These are phyloP conservation scores for Paragorgia papillata DNA, from an alignment of 92 coral and sea anemone genomes.

Conservation along the genomic window DNA sequence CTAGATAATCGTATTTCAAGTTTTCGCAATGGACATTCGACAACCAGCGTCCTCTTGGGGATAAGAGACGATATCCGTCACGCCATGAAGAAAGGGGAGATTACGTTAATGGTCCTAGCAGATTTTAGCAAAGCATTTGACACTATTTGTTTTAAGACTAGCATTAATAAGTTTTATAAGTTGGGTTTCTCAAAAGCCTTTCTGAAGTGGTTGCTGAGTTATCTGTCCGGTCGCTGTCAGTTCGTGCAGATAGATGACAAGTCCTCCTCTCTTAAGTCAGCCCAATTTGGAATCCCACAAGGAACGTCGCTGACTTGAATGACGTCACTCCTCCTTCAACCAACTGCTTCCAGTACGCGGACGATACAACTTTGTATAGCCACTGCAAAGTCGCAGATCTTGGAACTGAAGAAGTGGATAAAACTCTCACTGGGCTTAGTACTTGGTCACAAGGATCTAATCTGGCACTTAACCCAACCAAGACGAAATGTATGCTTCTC, in stretches of 20 bases:
- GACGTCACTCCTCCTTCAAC: no score
- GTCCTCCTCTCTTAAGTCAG: no score
- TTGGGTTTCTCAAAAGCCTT: slow-evolving; percentile 52
- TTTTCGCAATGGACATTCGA: slow-evolving; percentile 31
- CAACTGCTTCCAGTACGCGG: slow-evolving; percentile 47
- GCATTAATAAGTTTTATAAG: slow-evolving; percentile 30
- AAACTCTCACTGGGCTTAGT: background rate
- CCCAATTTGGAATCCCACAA: no score
- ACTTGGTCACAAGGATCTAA: background rate
- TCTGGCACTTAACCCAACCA: background rate
- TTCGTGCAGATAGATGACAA: no score
- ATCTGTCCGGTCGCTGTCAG: no score
- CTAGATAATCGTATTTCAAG: slow-evolving; percentile 5
- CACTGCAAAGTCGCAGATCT: no score
- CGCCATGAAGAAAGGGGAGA: slow-evolving; percentile 19
- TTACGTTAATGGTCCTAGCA: no score
- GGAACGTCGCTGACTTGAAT: slow-evolving; percentile 41
- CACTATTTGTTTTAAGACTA: no score
- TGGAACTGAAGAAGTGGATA: no score
- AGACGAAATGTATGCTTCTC: slow-evolving; percentile 5
- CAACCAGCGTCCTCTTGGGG: slow-evolving; percentile 7
- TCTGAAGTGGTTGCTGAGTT: slow-evolving; percentile 46
- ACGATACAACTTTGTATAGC: slow-evolving; percentile 29
- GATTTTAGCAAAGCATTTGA: no score
- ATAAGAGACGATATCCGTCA: slow-evolving; percentile 21